Evolutionary conservation across 2,797 vertebrate species (phyloP).

Genomic region (Hoplostethus mediterraneus): DNA sequence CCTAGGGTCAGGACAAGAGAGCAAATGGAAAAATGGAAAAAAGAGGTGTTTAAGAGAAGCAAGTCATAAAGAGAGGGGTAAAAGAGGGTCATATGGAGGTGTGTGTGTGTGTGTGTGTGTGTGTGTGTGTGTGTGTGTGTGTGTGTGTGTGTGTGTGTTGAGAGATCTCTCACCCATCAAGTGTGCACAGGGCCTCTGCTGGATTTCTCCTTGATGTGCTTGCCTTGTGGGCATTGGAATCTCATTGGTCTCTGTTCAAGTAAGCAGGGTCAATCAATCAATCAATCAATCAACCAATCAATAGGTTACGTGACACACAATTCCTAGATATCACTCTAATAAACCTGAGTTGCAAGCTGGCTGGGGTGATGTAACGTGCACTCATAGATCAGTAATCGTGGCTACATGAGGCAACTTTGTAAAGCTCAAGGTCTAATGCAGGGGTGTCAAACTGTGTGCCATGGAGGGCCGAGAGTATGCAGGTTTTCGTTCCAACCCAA

Average conservation of each 20-base stretch:
- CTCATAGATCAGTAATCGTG: too few species aligned
- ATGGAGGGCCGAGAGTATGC: too few species aligned
- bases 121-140: slow-evolving; percentile 15
- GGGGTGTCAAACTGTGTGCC: too few species aligned
- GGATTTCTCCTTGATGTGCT: not conserved
- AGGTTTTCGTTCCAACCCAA: too few species aligned
- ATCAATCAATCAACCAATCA: too few species aligned
- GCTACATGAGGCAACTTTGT: not conserved
- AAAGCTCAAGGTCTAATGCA: not conserved
- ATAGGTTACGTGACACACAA: too few species aligned
- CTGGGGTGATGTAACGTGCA: not conserved
- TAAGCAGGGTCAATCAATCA: slow-evolving; percentile 16
- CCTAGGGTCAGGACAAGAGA: slow-evolving; percentile 50
- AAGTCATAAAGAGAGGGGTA: not conserved
- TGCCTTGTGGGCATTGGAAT: not conserved
- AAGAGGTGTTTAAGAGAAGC: not conserved
- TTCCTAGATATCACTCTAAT: too few species aligned
- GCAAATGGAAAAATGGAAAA: too few species aligned
- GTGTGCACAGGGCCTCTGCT: slow-evolving; percentile 70
- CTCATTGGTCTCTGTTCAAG: slow-evolving; percentile 53
- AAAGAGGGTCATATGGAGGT: too few species aligned
- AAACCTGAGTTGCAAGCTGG: not conserved
- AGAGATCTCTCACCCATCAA: slow-evolving; percentile 60
- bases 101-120: slow-evolving; percentile 3
- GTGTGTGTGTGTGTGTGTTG: not conserved